Evolutionary conservation across 2,113 vertebrate genomes (phyloP).

Genomic region (Cricetomys ansorgei): DNA sequence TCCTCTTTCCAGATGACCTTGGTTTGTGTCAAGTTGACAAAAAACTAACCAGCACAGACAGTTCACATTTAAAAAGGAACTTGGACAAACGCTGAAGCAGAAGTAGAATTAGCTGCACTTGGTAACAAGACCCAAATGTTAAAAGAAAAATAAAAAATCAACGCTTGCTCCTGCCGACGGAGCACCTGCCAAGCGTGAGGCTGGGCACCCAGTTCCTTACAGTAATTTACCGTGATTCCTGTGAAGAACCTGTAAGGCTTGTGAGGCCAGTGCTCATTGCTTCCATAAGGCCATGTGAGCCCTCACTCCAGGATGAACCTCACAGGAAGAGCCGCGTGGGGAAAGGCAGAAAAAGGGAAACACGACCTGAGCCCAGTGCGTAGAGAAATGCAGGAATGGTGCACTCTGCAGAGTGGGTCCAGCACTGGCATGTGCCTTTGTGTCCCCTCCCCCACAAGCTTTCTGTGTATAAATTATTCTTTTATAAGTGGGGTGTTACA

Average conservation of each 20-base stretch:
- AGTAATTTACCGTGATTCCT: background rate
- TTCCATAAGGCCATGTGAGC: background rate
- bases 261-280: background rate
- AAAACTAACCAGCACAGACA: background rate
- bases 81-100: background rate
- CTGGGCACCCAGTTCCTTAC: background rate
- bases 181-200: background rate
- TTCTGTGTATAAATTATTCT: background rate
- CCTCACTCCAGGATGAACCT: background rate
- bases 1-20: background rate
- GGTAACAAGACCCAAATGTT: background rate
- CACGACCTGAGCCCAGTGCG: background rate
- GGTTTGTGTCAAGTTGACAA: background rate
- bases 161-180: background rate
- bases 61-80: background rate
- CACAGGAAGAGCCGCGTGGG: background rate
- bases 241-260: background rate
- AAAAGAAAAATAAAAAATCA: conserved; percentile 9
- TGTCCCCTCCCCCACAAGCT: background rate
- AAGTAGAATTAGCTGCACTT: conserved; percentile 41
- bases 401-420: background rate
- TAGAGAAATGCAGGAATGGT: background rate
- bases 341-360: background rate
- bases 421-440: background rate
- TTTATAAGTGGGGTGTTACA: background rate